phyloP scores from a whole-genome alignment of 1,140 invertebrate species.

The Drosophila nebulosa region DNA sequence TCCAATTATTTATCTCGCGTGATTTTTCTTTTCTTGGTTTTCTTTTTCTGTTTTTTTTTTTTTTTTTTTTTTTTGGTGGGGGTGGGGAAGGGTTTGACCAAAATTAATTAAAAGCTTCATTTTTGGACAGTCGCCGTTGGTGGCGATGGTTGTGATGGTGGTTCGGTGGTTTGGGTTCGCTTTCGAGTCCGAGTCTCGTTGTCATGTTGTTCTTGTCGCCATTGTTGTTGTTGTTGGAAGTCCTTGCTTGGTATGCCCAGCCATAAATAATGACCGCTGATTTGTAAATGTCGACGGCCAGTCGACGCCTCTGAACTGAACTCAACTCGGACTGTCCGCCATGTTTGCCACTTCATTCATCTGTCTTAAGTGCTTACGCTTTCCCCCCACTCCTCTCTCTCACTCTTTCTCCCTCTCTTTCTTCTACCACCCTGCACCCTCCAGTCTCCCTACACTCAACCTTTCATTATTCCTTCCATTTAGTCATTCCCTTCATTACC shows the following conservation, averaged over 20 bases:
- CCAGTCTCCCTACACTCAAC: not conserved
- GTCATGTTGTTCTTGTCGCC: not conserved
- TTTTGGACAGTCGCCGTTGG: not conserved
- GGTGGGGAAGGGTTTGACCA: not conserved
- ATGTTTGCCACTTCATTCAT: slow-evolving; percentile 76
- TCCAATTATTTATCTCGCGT: not conserved
- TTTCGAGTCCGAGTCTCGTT: not conserved
- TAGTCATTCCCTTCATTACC: slow-evolving; percentile 4
- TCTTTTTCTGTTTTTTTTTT: not conserved
- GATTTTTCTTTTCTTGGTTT: not conserved
- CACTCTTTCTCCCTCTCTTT: too few species aligned
- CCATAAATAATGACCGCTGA: slow-evolving; percentile 66
- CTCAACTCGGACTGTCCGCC: slow-evolving; percentile 51
- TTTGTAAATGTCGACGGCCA: slow-evolving; percentile 66
- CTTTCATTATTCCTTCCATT: not conserved
- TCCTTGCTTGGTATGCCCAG: not conserved
- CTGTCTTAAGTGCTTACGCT: slow-evolving; percentile 68
- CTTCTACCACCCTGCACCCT: not conserved
- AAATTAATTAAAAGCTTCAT: slow-evolving; percentile 5
- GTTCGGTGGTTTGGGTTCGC: not conserved
- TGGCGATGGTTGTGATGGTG: not conserved
- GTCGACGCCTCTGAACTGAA: slow-evolving; percentile 50
- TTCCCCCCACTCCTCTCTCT: not conserved
- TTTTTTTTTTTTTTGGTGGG: too few species aligned
- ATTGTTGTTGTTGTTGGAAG: not conserved